phyloP scores from a whole-genome alignment of 2,113 vertebrate genomes.

The Lepus timidus region DNA sequence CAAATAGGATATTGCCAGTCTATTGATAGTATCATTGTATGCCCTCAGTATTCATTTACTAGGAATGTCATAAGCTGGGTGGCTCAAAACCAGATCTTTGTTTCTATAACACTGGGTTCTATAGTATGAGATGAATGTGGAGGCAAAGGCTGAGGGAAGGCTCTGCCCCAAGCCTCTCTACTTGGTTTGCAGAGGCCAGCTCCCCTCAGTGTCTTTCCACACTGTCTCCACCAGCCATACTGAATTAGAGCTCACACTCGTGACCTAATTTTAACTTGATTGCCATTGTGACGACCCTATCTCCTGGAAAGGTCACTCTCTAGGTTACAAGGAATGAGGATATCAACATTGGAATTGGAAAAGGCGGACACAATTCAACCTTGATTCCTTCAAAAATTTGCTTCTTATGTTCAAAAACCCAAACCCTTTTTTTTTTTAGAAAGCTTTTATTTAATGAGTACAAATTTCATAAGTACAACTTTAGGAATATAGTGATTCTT shows the following conservation, averaged over 20 bases:
- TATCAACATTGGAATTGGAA: not conserved
- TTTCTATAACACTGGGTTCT: not conserved
- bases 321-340: not conserved
- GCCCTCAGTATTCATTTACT: not conserved
- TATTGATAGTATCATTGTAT: not conserved
- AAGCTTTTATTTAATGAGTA: too few species aligned
- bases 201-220: not conserved
- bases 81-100: constrained; percentile 7
- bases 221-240: not conserved
- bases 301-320: constrained; percentile 28
- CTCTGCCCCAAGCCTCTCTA: not conserved
- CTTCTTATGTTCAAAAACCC: constrained; percentile 19
- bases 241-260: not conserved
- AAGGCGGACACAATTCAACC: not conserved
- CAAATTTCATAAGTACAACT: too few species aligned
- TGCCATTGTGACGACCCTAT: not conserved
- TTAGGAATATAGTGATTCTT: too few species aligned
- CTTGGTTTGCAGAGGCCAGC: not conserved
- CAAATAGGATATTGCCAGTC: not conserved
- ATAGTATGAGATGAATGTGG: not conserved
- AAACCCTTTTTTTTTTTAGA: too few species aligned
- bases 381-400: constrained; percentile 51
- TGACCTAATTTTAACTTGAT: constrained; percentile 25
- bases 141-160: not conserved
- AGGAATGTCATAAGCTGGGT: not conserved